A percentile compares a stretch with the other conserved stretches of the same genome.
Evolutionary conservation across 2,113 vertebrate genomes (phyloP).

Genomic region (Neodontobutis hainanensis): DNA sequence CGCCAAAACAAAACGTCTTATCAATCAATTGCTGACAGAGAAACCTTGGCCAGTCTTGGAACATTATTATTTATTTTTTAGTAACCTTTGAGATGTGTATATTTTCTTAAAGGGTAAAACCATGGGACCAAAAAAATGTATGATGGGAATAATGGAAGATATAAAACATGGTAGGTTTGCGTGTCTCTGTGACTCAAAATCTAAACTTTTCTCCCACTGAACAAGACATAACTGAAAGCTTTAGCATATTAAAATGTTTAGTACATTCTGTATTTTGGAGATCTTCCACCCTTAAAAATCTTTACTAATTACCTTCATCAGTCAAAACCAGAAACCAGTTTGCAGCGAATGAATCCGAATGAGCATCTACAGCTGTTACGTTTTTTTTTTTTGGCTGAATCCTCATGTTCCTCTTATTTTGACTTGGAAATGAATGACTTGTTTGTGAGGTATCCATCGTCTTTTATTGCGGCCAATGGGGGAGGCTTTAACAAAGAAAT

Average conservation of each 20-base stretch:
- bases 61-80: slow-evolving; percentile 7
- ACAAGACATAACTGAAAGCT: background rate
- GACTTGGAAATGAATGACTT: slow-evolving; percentile 54
- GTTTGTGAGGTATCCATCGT: slow-evolving; percentile 34
- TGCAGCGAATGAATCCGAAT: slow-evolving; percentile 45
- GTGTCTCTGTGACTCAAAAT: background rate
- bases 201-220: background rate
- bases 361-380: slow-evolving; percentile 47
- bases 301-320: slow-evolving; percentile 40
- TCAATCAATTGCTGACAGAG: slow-evolving; percentile 73
- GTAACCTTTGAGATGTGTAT: slow-evolving; percentile 42
- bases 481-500: slow-evolving; percentile 43
- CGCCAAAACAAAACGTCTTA: slow-evolving; percentile 72
- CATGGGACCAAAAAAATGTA: background rate
- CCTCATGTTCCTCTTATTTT: slow-evolving; percentile 43
- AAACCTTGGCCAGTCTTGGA: slow-evolving; percentile 35
- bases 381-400: slow-evolving; percentile 36
- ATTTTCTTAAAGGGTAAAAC: slow-evolving; percentile 22
- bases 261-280: slow-evolving; percentile 22
- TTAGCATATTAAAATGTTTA: slow-evolving; percentile 9
- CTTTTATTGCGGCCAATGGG: slow-evolving; percentile 37
- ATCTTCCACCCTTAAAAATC: slow-evolving; percentile 24
- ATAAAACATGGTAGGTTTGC: too few species aligned
- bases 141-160: too few species aligned
- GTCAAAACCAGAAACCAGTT: slow-evolving; percentile 46